Evolutionary conservation across 2,113 vertebrate genomes (phyloP), one percentile per base, ranked within the genome.

Genomic region (Microcebus ravelobensis): DNA sequence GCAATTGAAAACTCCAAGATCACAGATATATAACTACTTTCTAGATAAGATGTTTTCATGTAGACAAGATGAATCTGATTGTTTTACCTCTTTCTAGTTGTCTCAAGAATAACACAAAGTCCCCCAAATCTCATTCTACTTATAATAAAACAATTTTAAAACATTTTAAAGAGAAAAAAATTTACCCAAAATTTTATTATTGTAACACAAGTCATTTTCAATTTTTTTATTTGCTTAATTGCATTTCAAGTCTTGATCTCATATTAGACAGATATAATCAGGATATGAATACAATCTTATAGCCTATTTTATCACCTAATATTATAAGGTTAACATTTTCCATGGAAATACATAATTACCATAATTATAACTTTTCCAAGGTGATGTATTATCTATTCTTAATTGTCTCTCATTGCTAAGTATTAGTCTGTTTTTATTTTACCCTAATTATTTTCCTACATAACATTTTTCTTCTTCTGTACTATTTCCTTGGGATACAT

Each of bases 361-460:
- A 17, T 67, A 92, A 92, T 70, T 84, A 45, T 31, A 86, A 71
- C 5, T 63, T 86, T 65, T 5, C 48, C 55, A 91, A 83, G 20
- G 8, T 79, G 7, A 55, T 50, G 2, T 68, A 52, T 50, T 48
- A 89, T 91, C 18, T 70, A 87, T 63, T 93, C 14, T 87, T 61
- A 55, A 74, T 31, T 80, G 85, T 90, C 50, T 91, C 68, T 93
- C 52, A 55, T 55, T 81, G 15, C 31, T 71, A 79, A 21, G 27
- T 68, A 87, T 48, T 73, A 65, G 7, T 18, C 17, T 63, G 8
- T 55, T 88, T 92, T 70, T 65, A 74, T 63, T 96, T 95, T 94
- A 59, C 18, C 14, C 65, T 92, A 81, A 90, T 85, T 81, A 82
- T 67, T 97, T 96, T 93, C 12, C n/a, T 73, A 39, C 1, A 18